Percentiles rank a stretch among this genome's conserved stretches.
Conservation (phyloP, 1,140 invertebrate species). For the Doryteuthis pealeii region DNA sequence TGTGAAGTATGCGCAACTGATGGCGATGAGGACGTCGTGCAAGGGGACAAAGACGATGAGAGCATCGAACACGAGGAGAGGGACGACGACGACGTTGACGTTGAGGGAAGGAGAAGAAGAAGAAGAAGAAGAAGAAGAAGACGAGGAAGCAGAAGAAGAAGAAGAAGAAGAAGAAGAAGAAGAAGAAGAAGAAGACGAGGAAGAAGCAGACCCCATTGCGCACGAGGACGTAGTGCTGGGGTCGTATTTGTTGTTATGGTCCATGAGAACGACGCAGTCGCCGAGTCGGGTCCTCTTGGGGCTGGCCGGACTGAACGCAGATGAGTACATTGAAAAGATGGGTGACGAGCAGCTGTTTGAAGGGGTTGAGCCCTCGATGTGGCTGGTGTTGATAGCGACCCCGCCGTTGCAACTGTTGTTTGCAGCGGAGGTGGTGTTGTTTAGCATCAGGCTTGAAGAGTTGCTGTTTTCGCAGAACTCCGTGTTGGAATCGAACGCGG, state of each 20-base stretch:
- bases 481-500: neutral
- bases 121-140: too few species aligned
- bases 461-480: neutral
- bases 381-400: neutral
- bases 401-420: neutral
- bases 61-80: too few species aligned
- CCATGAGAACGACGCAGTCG: neutral
- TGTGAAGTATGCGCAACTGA: too few species aligned
- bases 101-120: too few species aligned
- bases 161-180: too few species aligned
- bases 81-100: too few species aligned
- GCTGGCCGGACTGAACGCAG: neutral
- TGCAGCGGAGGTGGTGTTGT: neutral
- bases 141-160: too few species aligned
- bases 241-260: conserved; percentile 6
- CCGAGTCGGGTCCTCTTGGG: neutral
- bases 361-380: neutral
- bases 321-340: neutral
- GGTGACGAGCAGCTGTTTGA: neutral
- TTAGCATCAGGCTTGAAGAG: neutral
- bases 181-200: too few species aligned
- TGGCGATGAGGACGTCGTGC: too few species aligned
- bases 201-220: too few species aligned
- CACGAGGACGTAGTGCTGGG: too few species aligned
- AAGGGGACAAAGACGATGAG: too few species aligned